Evolutionary conservation across 2,888 invertebrate species (phyloP).

Genomic region (Drosophila hawaiiensis): DNA sequence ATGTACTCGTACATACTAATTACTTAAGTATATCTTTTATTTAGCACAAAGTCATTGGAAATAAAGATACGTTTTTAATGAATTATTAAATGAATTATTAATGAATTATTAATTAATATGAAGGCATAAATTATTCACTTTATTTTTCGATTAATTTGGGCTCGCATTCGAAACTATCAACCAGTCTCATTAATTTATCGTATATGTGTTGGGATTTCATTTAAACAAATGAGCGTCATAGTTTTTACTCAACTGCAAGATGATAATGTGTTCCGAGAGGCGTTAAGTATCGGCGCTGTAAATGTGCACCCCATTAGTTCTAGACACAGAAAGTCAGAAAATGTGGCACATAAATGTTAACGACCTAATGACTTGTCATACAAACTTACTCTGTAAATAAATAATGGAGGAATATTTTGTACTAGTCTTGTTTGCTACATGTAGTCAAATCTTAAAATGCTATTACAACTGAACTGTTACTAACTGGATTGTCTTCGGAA

Average conservation of each 20-base stretch:
- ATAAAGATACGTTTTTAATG: conserved; percentile 7
- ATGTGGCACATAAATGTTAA: conserved; percentile 13
- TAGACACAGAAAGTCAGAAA: conserved; percentile 24
- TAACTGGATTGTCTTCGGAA: neutral
- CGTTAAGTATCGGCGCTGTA: conserved; percentile 34
- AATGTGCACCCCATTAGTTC: conserved; percentile 52
- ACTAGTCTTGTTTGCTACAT: neutral
- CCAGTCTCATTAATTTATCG: conserved; percentile 9
- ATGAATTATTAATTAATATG: too few species aligned
- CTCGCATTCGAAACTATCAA: conserved; percentile 5
- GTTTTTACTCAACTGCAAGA: conserved; percentile 28
- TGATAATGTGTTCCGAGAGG: conserved; percentile 33
- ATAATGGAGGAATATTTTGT: neutral
- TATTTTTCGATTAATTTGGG: neutral
- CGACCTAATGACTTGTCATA: neutral
- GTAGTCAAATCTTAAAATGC: neutral
- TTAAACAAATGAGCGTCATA: conserved; percentile 29
- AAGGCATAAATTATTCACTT: conserved; percentile 24
- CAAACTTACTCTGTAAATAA: neutral
- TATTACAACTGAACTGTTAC: neutral
- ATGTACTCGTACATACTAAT: neutral
- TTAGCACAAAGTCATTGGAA: neutral
- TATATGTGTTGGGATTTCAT: conserved; percentile 26
- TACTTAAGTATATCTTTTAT: neutral
- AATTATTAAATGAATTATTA: too few species aligned